Base-by-base conservation (phyloP, 1,140 invertebrate species). In the Penaeus indicus region DNA sequence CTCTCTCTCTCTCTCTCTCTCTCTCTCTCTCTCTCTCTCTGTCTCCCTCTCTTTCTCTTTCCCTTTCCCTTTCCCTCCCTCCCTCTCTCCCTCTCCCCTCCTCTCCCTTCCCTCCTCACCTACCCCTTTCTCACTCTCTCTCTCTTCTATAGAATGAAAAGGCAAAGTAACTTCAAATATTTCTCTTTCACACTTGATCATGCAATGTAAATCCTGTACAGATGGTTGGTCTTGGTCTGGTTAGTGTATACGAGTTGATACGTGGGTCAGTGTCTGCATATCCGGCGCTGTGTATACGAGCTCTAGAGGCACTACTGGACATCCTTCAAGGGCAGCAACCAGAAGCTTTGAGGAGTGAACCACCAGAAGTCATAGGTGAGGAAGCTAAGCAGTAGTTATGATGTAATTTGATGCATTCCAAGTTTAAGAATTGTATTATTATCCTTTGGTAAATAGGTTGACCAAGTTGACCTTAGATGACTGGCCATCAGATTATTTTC, bases 221-320 rank as follows among this genome's bases (percentile, higher is more conserved):
- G 95, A 96, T 99, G 92, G 97, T 99, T 91, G 96, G 97, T 81
- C 95, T 99, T 90, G 98, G 98, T 5, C 93, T 99, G 87, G 95
- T 96, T 92, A 97, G 97, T 88, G 96, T 99, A 11, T 98, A 99
- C 94, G 96, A 98, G 91, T 93, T 99, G 32, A 97, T 99, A 89
- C 95, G 96, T 91, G 97, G 98, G 92, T 97, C 97, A 88, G 94
- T 96, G 84, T 94, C 94, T 84, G 94, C 95, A 21, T 96, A 98
- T 93, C 96, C 97, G 42, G 93, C 94, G 67, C 94, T 99, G 84
- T 99, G 98, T 94, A 96, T 96, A 64, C 96, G 96, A 93, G 96
- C 97, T 60, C 93, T 99, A 18, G 94, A 95, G 91, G 97, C 98
- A 27, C 93, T 99, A 89, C 93, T 99, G 77, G 97, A 99, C 94